A percentile compares a stretch with the other conserved stretches of the same genome.
Evolutionary conservation across 2,797 vertebrate genomes (phyloP).

Genomic region (Sebastes vulpes): DNA sequence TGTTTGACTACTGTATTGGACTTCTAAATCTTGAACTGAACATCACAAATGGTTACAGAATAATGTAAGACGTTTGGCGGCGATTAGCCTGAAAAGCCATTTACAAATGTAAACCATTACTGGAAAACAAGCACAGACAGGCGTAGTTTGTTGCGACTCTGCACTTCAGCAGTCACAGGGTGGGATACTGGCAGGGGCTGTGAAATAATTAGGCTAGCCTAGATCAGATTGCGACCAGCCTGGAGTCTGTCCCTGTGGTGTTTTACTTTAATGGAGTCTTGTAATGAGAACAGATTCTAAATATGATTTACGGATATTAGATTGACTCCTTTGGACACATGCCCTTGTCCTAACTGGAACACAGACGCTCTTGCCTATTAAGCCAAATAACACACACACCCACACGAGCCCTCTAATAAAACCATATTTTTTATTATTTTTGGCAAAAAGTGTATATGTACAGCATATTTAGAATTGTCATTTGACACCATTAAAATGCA

Average conservation of each 20-base stretch:
- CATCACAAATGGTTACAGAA: background rate
- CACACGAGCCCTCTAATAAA: conserved; percentile 76
- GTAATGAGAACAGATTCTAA: conserved; percentile 60
- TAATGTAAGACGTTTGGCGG: background rate
- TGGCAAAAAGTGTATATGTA: conserved; percentile 87
- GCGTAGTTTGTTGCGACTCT: conserved; percentile 16
- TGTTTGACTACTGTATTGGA: background rate
- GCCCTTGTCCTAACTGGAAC: conserved; percentile 28
- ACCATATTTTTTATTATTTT: conserved; percentile 79
- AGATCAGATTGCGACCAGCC: conserved; percentile 40
- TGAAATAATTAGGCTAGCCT: conserved; percentile 46
- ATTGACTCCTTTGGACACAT: conserved; percentile 52
- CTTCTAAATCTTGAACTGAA: background rate
- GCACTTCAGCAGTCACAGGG: conserved; percentile 21
- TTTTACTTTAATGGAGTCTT: conserved; percentile 58
- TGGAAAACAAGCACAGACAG: background rate
- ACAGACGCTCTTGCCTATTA: conserved; percentile 10
- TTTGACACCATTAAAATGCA: conserved; percentile 85
- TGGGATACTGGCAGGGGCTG: conserved; percentile 21
- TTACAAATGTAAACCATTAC: background rate
- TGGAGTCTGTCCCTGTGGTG: conserved; percentile 43
- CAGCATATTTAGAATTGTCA: conserved; percentile 80
- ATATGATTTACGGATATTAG: conserved; percentile 63
- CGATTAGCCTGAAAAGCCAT: background rate
- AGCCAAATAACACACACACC: conserved; percentile 49